Base-by-base conservation (phyloP, 2,113 vertebrate genomes). In the Toxotes chatareus region DNA sequence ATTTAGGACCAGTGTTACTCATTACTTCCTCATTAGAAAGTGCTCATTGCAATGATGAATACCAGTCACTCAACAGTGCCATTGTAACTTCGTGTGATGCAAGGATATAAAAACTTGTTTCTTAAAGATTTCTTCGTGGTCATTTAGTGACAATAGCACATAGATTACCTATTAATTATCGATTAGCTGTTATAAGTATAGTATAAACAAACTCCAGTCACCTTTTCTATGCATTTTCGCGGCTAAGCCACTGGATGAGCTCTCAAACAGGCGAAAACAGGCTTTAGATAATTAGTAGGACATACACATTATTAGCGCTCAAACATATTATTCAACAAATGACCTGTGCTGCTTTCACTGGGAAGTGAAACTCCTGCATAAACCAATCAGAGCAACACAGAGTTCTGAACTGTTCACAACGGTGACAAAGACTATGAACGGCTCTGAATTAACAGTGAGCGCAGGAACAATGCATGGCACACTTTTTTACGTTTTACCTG, bases 331-430 rank as follows among this genome's bases (percentile, higher is more conserved):
- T 69, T 8, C 11, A 79, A 72, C 49, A 64, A 64, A 31, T 40
- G 61, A 76, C 61, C 57, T 66, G 34, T 46, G 3, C 23, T 68
- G 61, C 64, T 51, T 36, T 82, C 8, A 76, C 31, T 2, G 51
- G 31, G 73, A 62, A 79, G 67, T 31, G 63, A 88, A 83, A 80
- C 36, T 49, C 56, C 31, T n/a, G 10, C 71, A 70, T 8, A 5
- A 16, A 73, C n/a, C 21, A 23, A 14, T 53, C 38, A 17, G 21
- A 12, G 47, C 44, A 59, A 47, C 7, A 71, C 2, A 49, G 9
- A 27, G n/a, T 4, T 9, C 1, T 13, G n/a, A 46, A n/a, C 38
- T 13, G 31, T 16, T 27, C 59, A 19, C 36, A 13, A 17, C 7
- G 7, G 46, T 19, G 47, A 19, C 5, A 49, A 8, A 56, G 55